Evolutionary conservation across 1,140 invertebrate species (phyloP).

Genomic region (Eumeta japonica): DNA sequence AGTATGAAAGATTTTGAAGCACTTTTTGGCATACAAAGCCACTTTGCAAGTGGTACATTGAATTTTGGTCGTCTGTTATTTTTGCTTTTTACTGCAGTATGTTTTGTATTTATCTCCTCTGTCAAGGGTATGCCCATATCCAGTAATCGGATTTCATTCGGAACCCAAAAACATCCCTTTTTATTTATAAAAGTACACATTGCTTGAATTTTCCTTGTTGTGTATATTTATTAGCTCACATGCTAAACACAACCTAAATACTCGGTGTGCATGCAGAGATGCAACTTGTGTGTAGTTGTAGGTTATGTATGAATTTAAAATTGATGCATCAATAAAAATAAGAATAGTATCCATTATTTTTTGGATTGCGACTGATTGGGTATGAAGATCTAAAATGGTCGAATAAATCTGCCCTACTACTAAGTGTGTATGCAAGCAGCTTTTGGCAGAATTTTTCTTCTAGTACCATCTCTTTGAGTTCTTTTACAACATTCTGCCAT

Average conservation of each 20-base stretch:
- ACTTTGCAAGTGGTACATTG: too few species aligned
- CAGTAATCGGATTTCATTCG: too few species aligned
- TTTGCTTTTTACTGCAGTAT: slow-evolving; percentile 19
- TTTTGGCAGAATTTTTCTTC: slow-evolving; percentile 14
- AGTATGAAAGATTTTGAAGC: slow-evolving; percentile 20
- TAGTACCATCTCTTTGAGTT: slow-evolving; percentile 24
- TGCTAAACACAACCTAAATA: slow-evolving; percentile 14
- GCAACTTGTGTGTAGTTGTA: too few species aligned
- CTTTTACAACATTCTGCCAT: too few species aligned
- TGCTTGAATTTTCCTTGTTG: neutral
- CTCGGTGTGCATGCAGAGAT: slow-evolving; percentile 16
- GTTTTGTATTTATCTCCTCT: slow-evolving; percentile 18
- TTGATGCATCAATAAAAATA: slow-evolving; percentile 12
- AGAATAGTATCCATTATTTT: slow-evolving; percentile 14
- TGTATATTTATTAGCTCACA: neutral
- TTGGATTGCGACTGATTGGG: slow-evolving; percentile 10
- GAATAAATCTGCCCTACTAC: slow-evolving; percentile 22
- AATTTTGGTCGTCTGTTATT: slow-evolving; percentile 20
- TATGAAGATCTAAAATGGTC: slow-evolving; percentile 21
- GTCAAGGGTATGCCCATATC: too few species aligned
- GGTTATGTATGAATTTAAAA: slow-evolving; percentile 24
- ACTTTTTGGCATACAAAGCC: too few species aligned
- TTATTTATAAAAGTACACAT: slow-evolving; percentile 5
- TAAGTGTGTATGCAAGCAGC: slow-evolving; percentile 21
- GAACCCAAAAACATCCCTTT: slow-evolving; percentile 3